phyloP scores from a whole-genome alignment of 2,888 invertebrate species.

The Heterodera filipjevi region DNA sequence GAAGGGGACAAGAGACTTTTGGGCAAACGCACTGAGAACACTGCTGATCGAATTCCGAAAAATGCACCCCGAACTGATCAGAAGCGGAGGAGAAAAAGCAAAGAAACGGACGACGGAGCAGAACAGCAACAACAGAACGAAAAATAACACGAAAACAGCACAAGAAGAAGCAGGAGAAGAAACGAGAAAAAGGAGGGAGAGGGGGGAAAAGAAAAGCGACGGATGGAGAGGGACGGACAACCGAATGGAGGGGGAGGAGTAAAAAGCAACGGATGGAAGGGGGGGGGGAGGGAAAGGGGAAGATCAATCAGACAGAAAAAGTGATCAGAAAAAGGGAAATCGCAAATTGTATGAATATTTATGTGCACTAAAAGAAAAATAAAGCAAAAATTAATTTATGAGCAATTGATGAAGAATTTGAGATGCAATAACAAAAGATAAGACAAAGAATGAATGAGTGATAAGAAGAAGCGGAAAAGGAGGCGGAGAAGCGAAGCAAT shows the following conservation, averaged over 20 bases:
- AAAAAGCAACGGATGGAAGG: too few species aligned
- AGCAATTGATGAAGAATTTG: too few species aligned
- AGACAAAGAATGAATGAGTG: too few species aligned
- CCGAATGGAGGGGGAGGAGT: neutral
- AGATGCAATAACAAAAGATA: too few species aligned
- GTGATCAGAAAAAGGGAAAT: too few species aligned
- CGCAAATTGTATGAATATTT: too few species aligned
- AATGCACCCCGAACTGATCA: conserved; percentile 26
- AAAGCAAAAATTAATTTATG: too few species aligned
- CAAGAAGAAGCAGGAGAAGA: neutral
- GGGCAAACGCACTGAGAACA: conserved; percentile 20
- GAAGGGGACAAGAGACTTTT: neutral
- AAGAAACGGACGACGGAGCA: neutral
- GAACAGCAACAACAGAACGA: neutral
- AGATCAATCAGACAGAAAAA: too few species aligned
- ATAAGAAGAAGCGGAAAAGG: too few species aligned
- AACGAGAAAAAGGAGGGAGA: neutral
- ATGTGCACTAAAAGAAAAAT: too few species aligned
- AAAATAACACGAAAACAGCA: neutral
- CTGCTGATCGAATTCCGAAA: conserved; percentile 20
- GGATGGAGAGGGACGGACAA: neutral
- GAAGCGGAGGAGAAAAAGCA: neutral
- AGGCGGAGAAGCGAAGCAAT: too few species aligned
- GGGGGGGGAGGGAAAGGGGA: too few species aligned
- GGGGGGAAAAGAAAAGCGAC: neutral